These are phyloP conservation scores for Alectura lathami DNA, from an alignment of 2,113 vertebrate genomes.

Conservation along the genomic window DNA sequence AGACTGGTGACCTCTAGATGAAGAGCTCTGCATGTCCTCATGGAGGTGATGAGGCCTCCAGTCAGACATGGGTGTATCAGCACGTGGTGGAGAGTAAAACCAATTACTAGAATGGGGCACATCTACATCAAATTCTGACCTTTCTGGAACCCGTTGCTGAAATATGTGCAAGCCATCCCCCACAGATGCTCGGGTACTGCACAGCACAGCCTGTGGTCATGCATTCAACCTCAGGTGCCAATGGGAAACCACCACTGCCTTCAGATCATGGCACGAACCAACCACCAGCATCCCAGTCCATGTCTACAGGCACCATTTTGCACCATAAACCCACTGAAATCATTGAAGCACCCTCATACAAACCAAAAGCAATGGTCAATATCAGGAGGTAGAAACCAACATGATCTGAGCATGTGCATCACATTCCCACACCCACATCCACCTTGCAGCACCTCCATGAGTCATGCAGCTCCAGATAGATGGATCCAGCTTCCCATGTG, in stretches of 20 bases:
- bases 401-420: accelerated
- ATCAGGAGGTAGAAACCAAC: background rate
- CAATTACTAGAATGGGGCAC: background rate
- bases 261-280: background rate
- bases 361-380: background rate
- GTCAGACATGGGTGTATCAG: too few species aligned
- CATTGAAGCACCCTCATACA: background rate
- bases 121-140: background rate
- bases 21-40: background rate
- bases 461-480: background rate
- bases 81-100: background rate
- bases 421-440: accelerated
- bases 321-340: background rate
- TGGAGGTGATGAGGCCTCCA: background rate
- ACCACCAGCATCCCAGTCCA: background rate
- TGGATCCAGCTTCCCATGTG: background rate
- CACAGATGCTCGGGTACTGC: background rate
- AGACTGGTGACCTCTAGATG: background rate
- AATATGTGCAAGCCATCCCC: background rate
- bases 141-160: background rate
- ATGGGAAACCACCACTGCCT: background rate
- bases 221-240: background rate
- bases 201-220: background rate
- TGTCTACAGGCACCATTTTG: background rate
- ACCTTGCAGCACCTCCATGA: background rate